Evolutionary conservation across 2,888 invertebrate genomes (phyloP).

Genomic region (Schrankia costaestrigalis): DNA sequence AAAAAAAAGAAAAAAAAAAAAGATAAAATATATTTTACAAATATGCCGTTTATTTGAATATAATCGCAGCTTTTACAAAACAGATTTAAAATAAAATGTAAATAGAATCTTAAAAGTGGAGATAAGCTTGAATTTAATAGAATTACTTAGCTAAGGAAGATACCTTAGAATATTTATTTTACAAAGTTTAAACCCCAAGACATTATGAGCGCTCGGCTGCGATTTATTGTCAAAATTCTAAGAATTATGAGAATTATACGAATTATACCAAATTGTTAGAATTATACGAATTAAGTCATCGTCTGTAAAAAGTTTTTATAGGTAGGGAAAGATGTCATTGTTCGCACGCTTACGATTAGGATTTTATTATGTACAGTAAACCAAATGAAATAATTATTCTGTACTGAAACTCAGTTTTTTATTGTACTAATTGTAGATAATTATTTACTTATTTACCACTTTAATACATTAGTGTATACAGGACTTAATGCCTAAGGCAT

Average conservation of each 20-base stretch:
- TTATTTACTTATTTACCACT: too few relatives aligned
- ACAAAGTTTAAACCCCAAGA: conserved; percentile 24
- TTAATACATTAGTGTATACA: too few relatives aligned
- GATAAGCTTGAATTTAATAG: conserved; percentile 1
- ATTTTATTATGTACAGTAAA: too few relatives aligned
- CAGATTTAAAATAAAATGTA: background rate
- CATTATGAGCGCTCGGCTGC: conserved; percentile 21
- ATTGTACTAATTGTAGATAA: too few relatives aligned
- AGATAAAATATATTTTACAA: too few relatives aligned
- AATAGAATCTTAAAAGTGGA: background rate
- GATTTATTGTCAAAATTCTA: conserved; percentile 29
- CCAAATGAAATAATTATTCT: too few relatives aligned
- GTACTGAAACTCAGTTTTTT: too few relatives aligned
- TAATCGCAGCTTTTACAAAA: too few relatives aligned
- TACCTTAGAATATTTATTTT: conserved; percentile 24
- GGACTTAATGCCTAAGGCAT: too few relatives aligned
- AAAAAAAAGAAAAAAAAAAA: too few relatives aligned
- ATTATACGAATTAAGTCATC: conserved; percentile 28
- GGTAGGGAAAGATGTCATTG: conserved; percentile 12
- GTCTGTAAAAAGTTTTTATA: conserved; percentile 19
- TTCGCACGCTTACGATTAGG: conserved; percentile 10
- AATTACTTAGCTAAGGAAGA: conserved; percentile 7
- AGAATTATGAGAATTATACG: conserved; percentile 17
- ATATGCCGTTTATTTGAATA: too few relatives aligned
- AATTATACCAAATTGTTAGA: conserved; percentile 12